Base-by-base conservation (phyloP, 1,140 invertebrate genomes). In the Platyura marginata region DNA sequence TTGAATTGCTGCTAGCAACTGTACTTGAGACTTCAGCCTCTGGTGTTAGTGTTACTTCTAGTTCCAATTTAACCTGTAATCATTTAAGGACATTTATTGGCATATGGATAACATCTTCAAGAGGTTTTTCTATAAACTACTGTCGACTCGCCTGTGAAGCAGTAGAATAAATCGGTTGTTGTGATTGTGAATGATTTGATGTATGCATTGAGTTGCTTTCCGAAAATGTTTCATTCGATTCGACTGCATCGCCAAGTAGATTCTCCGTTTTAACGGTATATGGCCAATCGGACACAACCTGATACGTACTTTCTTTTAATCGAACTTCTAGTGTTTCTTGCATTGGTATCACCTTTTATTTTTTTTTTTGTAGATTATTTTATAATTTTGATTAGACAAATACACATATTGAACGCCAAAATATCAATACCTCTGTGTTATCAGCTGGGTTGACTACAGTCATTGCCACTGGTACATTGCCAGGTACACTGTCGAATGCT, bases 21-120 rank as follows among this genome's bases (percentile, higher is more conserved):
- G 57, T 61, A 41, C 58, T 61, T n/a, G 56, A 52, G 0, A 61
- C 58, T 40, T 61, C 58, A 55, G 58, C 57, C 49, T 61, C 58
- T 8, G 66, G 65, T 18, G 66, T 68, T 18, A 70, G 47, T 1
- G 68, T 67, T 3, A 68, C 68, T 53, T 70, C 67, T 38, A 70
- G 44, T 49, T 70, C 67, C 10, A 70, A 48, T 49, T 70, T 66
- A 10, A 65, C 61, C 46, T 62, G 59, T 22, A 13, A 29, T 29
- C 13, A 13, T 29, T 29, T 29, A 29, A 29, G 13, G 25, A 8
- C 13, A 6, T 29, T 29, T 13, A 8, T 29, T 29, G 6, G 25
- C 25, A 29, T 29, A 13, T 29, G 6, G 6, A 13, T 29, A 29
- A 8, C n/a, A n/a, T n/a, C n/a, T n/a, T n/a, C n/a, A n/a, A n/a